These are phyloP conservation scores for Altica lythri DNA, from an alignment of 2,888 invertebrate genomes.

Conservation along the genomic window DNA sequence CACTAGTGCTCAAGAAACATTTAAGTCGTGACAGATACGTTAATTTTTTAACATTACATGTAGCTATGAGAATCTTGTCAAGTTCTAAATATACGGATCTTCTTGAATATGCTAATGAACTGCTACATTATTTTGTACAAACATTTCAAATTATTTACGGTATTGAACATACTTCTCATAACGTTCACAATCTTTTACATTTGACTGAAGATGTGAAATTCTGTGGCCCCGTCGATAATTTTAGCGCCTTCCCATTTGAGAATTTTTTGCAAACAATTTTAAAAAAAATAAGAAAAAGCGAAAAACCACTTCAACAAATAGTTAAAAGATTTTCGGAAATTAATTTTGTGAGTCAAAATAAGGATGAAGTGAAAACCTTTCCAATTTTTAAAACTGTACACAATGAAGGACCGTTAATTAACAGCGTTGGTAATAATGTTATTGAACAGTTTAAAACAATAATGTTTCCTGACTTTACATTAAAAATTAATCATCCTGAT, in stretches of 20 bases:
- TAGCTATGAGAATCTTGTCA: constrained; percentile 1
- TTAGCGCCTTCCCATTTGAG: constrained; percentile 1
- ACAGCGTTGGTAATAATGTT: background rate
- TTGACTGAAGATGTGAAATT: background rate
- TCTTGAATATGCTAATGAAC: background rate
- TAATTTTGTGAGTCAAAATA: background rate
- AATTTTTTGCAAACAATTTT: background rate
- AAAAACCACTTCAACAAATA: constrained; percentile 3
- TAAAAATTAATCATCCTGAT: background rate
- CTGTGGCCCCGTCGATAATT: constrained; percentile 1
- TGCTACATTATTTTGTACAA: background rate
- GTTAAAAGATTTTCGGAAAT: constrained; percentile 1
- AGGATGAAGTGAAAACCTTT: background rate
- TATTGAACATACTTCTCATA: background rate
- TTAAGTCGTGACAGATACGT: constrained; percentile 1
- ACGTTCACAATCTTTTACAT: background rate
- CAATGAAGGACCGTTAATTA: background rate
- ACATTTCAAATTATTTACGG: background rate
- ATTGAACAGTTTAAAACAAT: background rate
- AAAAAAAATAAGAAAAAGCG: background rate
- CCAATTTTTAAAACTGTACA: background rate
- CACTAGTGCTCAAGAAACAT: background rate
- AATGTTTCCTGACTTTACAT: background rate
- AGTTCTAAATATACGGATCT: background rate
- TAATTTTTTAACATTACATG: constrained; percentile 5